phyloP scores from a whole-genome alignment of 2,888 invertebrate species.

The Lycia hirtaria region DNA sequence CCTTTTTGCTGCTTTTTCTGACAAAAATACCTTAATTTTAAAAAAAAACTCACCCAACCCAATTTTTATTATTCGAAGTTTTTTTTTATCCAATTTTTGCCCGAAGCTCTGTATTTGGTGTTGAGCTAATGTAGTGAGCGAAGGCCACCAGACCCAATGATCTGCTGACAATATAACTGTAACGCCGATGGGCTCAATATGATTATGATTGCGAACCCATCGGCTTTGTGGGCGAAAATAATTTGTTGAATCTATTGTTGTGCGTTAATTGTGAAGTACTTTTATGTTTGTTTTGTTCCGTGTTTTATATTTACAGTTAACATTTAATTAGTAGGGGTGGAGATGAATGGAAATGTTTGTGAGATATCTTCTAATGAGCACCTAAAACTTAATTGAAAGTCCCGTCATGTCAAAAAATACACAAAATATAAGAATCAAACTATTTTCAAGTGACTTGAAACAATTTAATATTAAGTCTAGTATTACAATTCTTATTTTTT shows the following conservation, averaged over 20 bases:
- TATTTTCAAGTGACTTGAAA: too few relatives aligned
- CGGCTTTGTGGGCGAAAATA: constrained; percentile 12
- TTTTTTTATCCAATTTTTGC: too few relatives aligned
- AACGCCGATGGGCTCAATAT: constrained; percentile 12
- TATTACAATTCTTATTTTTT: too few relatives aligned
- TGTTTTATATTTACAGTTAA: constrained; percentile 11
- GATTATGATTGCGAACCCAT: constrained; percentile 20
- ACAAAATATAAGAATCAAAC: too few relatives aligned
- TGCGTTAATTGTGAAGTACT: constrained; percentile 6
- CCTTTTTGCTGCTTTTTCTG: too few relatives aligned
- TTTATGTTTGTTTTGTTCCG: background rate
- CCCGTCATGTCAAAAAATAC: background rate
- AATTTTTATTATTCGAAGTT: too few relatives aligned
- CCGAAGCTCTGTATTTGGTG: background rate
- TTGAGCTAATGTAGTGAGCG: background rate
- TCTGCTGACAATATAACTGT: constrained; percentile 22
- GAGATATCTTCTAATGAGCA: background rate
- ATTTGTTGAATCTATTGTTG: constrained; percentile 11
- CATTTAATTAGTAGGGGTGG: background rate
- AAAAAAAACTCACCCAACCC: too few relatives aligned
- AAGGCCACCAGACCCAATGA: background rate
- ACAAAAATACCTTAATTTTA: too few relatives aligned
- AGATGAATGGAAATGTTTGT: background rate
- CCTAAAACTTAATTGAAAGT: background rate
- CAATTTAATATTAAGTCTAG: too few relatives aligned